A percentile compares a stretch with the other conserved stretches of the same genome.
Evolutionary conservation across 2,113 vertebrate genomes (phyloP).

Genomic region (Phalacrocorax carbo): DNA sequence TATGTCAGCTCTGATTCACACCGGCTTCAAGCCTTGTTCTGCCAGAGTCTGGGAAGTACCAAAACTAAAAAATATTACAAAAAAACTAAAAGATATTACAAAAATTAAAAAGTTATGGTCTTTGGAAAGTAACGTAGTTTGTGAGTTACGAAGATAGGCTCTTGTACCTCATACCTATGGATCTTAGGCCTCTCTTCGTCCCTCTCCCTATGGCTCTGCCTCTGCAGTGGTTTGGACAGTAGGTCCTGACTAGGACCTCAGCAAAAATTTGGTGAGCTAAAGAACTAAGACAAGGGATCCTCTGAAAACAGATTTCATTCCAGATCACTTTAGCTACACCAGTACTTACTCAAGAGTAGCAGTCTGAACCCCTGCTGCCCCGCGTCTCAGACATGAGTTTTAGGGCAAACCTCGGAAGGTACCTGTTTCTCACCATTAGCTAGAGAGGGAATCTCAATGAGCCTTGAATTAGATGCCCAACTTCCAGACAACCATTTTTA

Average conservation of each 20-base stretch:
- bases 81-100: not conserved
- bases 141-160: not conserved
- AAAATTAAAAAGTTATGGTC: not conserved
- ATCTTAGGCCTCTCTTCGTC: not conserved
- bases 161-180: not conserved
- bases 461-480: not conserved
- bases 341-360: not conserved
- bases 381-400: not conserved
- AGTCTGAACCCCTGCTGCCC: not conserved
- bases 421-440: not conserved
- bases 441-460: not conserved
- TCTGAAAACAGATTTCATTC: not conserved
- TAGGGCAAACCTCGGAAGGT: not conserved
- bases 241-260: not conserved
- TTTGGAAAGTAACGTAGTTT: not conserved
- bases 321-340: not conserved
- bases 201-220: not conserved
- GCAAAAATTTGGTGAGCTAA: not conserved
- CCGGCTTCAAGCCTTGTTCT: not conserved
- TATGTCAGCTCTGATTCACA: not conserved
- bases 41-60: not conserved
- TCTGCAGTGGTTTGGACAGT: not conserved
- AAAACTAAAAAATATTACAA: not conserved
- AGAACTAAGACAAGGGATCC: not conserved
- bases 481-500: not conserved